Evolutionary conservation across 53 echinoderm and acorn worm genomes (phyloP).

Genomic region (Antedon mediterranea): DNA sequence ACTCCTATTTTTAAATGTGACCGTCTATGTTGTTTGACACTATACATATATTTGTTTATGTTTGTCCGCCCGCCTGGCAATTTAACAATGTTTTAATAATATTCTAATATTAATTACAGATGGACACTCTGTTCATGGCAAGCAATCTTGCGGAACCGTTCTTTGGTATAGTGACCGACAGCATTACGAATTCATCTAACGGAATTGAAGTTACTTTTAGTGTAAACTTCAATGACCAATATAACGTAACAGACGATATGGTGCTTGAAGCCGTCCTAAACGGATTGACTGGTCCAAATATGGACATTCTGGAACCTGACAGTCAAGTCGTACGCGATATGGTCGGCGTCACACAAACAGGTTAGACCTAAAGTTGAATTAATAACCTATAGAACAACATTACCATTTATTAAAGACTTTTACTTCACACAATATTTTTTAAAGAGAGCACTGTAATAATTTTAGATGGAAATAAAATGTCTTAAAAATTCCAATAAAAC

Average conservation of each 20-base stretch:
- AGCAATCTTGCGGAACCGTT: background rate
- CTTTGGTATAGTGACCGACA: background rate
- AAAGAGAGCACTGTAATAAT: no score
- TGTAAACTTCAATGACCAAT: background rate
- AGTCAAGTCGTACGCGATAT: background rate
- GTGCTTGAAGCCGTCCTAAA: background rate
- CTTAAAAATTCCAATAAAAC: no score
- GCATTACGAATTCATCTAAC: background rate
- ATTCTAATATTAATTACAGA: no score
- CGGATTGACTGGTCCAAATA: background rate
- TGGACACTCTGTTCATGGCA: background rate
- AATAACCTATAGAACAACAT: no score
- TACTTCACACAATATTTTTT: no score
- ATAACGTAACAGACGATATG: background rate
- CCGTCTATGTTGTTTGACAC: no score
- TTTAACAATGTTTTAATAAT: no score
- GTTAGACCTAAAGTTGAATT: background rate
- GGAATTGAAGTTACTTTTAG: background rate
- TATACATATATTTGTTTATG: no score
- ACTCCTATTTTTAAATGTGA: no score
- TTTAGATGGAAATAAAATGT: no score
- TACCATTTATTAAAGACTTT: no score
- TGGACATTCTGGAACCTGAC: background rate
- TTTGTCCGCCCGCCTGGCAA: no score
- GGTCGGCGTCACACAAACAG: background rate